Evolutionary conservation across 2,113 vertebrate genomes (phyloP), one percentile per base, ranked within the genome.

Genomic region (Illadopsis cleaveri): DNA sequence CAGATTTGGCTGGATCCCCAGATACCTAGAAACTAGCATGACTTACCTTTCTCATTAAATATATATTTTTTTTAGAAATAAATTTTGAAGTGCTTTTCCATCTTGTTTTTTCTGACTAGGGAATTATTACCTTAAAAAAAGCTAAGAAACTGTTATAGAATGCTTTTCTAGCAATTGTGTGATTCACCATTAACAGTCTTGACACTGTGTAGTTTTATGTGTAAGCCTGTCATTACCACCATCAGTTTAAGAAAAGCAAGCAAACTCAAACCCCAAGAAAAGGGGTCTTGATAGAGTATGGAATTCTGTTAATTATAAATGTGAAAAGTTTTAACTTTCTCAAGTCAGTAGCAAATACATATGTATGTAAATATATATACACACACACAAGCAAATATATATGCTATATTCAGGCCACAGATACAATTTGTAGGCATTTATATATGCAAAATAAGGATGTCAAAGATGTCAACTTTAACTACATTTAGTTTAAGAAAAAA

Each of bases 301-400:
- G 60, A 93, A 51, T 76, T 18, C 10, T 65, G 9, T 3, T 80
- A n/a, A 53, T 72, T 60, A n/a, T 27, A 54, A 66, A 30, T 38
- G 6, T 53, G 16, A 33, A 10, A 57, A 70, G 17, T 64, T 31
- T 44, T 65, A 54, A 50, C 11, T 70, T 69, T 69, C 25, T 90
- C 13, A 35, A 8, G 6, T 56, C 48, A 56, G 9, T 51, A 51
- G 54, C 10, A 56, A 64, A 47, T 37, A 21, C 14, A 48, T 3
- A 51, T 8, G 44, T 15, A 48, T n/a, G n/a, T n/a, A n/a, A n/a
- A n/a, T 9, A 18, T 7, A 57, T 8, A 44, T 15, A 54, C 3
- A 24, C 2, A 68, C 4, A 24, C 1, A 33, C 2, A 45, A 4
- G 21, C 4, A 72, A 2, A 27, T 2, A 8, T 27, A 27, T 14